Percentiles rank a stretch among this genome's conserved stretches.
These are phyloP conservation scores for Ectobius pallidus DNA, from an alignment of 2,888 invertebrate genomes.

Conservation along the genomic window DNA sequence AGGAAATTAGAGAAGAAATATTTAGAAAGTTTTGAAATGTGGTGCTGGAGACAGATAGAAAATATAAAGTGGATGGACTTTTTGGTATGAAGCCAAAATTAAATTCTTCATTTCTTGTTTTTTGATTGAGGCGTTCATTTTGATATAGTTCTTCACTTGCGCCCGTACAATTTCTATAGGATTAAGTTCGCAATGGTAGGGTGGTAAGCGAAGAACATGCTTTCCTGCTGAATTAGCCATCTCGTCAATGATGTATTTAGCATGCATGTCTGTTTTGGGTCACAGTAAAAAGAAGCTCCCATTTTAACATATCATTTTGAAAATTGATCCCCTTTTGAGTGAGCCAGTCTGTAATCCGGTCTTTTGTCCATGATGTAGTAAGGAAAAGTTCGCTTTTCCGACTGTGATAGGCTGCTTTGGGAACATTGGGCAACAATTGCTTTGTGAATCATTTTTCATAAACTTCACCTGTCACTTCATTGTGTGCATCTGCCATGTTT, in stretches of 20 bases:
- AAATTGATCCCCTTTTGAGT: neutral
- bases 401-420: neutral
- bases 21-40: too few relatives aligned
- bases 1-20: too few relatives aligned
- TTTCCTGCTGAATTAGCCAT: neutral
- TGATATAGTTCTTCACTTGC: constrained; percentile 34
- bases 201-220: neutral
- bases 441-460: too few relatives aligned
- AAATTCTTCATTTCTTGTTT: too few relatives aligned
- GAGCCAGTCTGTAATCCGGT: neutral
- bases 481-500: too few relatives aligned
- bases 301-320: neutral
- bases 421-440: too few relatives aligned
- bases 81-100: too few relatives aligned
- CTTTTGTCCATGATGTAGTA: neutral
- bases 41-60: too few relatives aligned
- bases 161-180: constrained; percentile 36
- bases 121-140: too few relatives aligned
- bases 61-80: too few relatives aligned
- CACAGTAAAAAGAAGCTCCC: neutral
- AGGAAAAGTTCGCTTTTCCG: neutral
- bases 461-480: too few relatives aligned
- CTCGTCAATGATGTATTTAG: neutral
- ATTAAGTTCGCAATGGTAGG: constrained; percentile 38
- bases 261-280: neutral